Conservation (phyloP, 1,140 invertebrate species). For the Araneus ventricosus region DNA sequence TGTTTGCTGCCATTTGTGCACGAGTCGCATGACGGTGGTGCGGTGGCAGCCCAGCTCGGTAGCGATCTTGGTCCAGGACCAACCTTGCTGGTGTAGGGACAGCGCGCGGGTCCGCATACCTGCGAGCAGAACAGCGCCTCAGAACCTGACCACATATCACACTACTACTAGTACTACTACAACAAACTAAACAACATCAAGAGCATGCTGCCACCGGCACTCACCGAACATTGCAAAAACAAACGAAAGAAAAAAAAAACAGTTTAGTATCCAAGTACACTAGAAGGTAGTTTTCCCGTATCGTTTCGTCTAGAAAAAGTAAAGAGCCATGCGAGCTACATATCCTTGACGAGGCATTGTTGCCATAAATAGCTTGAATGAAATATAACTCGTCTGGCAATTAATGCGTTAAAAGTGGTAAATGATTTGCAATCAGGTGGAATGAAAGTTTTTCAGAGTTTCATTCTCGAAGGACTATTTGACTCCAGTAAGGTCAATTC, state of each 20-base stretch:
- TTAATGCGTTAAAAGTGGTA: too few relatives aligned
- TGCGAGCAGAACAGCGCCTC: constrained; percentile 45
- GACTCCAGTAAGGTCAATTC: too few relatives aligned
- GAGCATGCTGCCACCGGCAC: background rate
- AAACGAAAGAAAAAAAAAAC: background rate
- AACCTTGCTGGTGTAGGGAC: constrained; percentile 72
- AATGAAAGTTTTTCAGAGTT: too few relatives aligned
- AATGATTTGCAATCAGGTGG: too few relatives aligned
- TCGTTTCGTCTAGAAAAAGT: too few relatives aligned
- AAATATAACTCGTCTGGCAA: too few relatives aligned
- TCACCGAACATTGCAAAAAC: background rate
- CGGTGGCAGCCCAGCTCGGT: constrained; percentile 73
- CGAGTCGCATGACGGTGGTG: constrained; percentile 73
- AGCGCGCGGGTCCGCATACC: constrained; percentile 72
- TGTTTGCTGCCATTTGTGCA: constrained; percentile 74
- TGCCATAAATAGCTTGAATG: too few relatives aligned
- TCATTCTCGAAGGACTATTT: too few relatives aligned
- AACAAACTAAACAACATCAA: constrained; percentile 1
- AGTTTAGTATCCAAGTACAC: too few relatives aligned
- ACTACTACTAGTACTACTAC: background rate
- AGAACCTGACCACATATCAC: background rate
- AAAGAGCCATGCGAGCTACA: too few relatives aligned
- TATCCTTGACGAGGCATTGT: too few relatives aligned
- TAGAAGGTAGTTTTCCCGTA: too few relatives aligned
- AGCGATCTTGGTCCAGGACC: constrained; percentile 74